Conservation (phyloP, 2,797 vertebrate genomes). For the Antennarius maculatus region DNA sequence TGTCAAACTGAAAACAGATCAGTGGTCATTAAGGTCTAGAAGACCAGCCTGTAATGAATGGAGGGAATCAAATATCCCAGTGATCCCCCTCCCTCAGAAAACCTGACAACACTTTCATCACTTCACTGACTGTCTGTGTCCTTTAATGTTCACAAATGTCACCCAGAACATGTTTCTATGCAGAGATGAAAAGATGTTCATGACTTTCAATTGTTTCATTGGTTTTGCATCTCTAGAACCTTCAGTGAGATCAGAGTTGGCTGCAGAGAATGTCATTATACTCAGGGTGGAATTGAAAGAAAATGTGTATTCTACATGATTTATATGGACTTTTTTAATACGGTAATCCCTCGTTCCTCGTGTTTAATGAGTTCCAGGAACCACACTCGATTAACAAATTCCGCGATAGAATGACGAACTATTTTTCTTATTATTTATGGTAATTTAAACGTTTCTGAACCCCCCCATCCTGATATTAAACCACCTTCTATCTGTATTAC, state of each 20-base stretch:
- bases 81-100: slow-evolving; percentile 53
- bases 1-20: slow-evolving; percentile 27
- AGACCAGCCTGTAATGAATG: slow-evolving; percentile 65
- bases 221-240: slow-evolving; percentile 46
- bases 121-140: slow-evolving; percentile 38
- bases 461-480: too few relatives aligned
- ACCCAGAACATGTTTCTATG: slow-evolving; percentile 50
- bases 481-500: too few relatives aligned
- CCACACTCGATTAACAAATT: too few relatives aligned
- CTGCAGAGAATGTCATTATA: slow-evolving; percentile 4
- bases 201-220: slow-evolving; percentile 37
- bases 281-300: slow-evolving; percentile 1
- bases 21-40: slow-evolving; percentile 62
- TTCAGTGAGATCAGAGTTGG: slow-evolving; percentile 27
- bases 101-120: slow-evolving; percentile 70
- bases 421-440: too few relatives aligned
- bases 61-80: slow-evolving; percentile 43
- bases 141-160: slow-evolving; percentile 68
- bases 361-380: too few relatives aligned
- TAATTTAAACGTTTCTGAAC: too few relatives aligned
- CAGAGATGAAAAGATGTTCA: slow-evolving; percentile 70
- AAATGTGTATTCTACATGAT: not conserved
- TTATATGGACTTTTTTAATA: not conserved
- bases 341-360: not conserved
- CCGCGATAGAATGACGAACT: too few relatives aligned